Conservation (phyloP, 2,888 invertebrate species). For the Drosophila yooni region DNA sequence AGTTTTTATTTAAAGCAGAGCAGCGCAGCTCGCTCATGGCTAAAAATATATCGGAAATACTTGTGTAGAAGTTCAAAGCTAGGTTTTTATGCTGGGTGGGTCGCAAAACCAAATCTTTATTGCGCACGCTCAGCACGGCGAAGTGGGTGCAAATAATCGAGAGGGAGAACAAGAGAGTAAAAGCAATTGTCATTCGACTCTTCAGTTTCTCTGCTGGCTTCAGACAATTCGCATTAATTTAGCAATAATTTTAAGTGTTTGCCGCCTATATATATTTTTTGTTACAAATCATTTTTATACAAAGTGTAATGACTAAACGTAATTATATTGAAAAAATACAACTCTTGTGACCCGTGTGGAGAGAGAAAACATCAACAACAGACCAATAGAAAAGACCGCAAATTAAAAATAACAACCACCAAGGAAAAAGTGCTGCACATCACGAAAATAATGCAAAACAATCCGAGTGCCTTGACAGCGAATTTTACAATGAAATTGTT, state of each 20-base stretch:
- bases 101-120: slow-evolving; percentile 1
- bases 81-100: slow-evolving; percentile 29
- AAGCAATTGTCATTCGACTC: slow-evolving; percentile 33
- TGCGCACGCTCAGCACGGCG: slow-evolving; percentile 56
- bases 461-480: slow-evolving; percentile 61
- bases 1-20: slow-evolving; percentile 9
- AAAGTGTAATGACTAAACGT: slow-evolving; percentile 7
- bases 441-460: slow-evolving; percentile 16
- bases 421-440: slow-evolving; percentile 16
- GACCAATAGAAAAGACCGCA: slow-evolving; percentile 10
- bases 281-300: slow-evolving; percentile 34
- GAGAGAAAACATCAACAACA: slow-evolving; percentile 16
- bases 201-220: slow-evolving; percentile 67
- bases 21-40: slow-evolving; percentile 51
- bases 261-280: slow-evolving; percentile 21
- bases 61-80: slow-evolving; percentile 53
- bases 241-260: slow-evolving; percentile 63
- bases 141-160: slow-evolving; percentile 51
- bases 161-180: slow-evolving; percentile 13
- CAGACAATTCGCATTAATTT: slow-evolving; percentile 68
- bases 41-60: slow-evolving; percentile 59
- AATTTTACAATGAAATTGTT: slow-evolving; percentile 49
- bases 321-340: slow-evolving; percentile 12
- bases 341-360: slow-evolving; percentile 48
- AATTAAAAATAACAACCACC: slow-evolving; percentile 23